phyloP scores from a whole-genome alignment of 2,888 invertebrate species.

The Clanis bilineata region DNA sequence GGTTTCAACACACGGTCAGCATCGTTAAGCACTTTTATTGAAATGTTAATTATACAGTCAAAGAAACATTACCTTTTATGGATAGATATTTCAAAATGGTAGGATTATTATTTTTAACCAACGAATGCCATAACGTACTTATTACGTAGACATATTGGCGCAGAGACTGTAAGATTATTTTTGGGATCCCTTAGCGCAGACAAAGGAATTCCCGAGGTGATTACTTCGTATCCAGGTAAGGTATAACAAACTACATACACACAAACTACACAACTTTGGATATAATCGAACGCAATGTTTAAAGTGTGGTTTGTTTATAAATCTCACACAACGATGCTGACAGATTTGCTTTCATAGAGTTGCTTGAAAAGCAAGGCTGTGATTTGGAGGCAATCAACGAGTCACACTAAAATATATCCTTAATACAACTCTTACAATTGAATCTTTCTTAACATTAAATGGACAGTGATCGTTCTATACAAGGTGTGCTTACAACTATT shows the following conservation, averaged over 20 bases:
- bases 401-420: slow-evolving; percentile 23
- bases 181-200: no score
- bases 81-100: background rate
- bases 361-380: slow-evolving; percentile 19
- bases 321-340: background rate
- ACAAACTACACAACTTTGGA: no score
- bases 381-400: slow-evolving; percentile 17
- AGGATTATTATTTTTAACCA: no score
- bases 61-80: no score
- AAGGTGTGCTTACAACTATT: slow-evolving; percentile 59
- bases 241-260: no score
- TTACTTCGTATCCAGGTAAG: no score
- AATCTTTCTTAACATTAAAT: slow-evolving; percentile 51
- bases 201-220: no score
- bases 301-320: background rate
- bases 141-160: no score
- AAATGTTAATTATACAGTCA: no score
- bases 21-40: background rate
- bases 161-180: no score
- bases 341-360: background rate
- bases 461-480: slow-evolving; percentile 71
- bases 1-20: background rate
- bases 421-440: slow-evolving; percentile 34
- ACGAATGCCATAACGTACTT: no score
- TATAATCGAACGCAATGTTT: no score